Base-by-base conservation (phyloP, 2,797 vertebrate species). In the Acipenser oxyrinchus region DNA sequence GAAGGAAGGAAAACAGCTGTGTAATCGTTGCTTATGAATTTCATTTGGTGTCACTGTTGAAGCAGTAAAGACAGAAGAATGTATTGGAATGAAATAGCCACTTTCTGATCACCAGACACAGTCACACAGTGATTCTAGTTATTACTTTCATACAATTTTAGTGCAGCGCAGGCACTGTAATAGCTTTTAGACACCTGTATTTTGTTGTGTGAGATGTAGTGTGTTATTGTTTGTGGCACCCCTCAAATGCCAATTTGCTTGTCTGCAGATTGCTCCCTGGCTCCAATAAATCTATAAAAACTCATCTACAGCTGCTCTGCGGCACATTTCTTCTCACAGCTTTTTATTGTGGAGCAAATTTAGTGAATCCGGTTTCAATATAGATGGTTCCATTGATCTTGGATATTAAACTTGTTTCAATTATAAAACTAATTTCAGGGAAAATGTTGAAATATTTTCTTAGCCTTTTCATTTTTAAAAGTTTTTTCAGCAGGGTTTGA, bases 201-300 rank as follows among this genome's bases (percentile, higher is more conserved):
- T 6, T 74, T 79, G 71, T 62, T 63, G 66, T 70, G 72, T 66
- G 76, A 84, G 79, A 79, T 79, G 70, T 74, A 81, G 65, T 72
- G 77, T 71, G 66, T 84, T 86, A 86, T 84, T 88, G 77, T 81
- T 82, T 83, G 82, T 85, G 84, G 83, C 83, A 81, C 71, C 53
- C 76, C 75, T 83, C 80, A 83, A 86, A 83, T 79, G 79, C 78
- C 83, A 89, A 81, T 90, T 87, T 87, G 75, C 80, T 73, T 65
- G 73, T 72, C 76, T 71, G 63, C 73, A 80, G 82, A 86, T 86
- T 86, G 79, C 75, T 78, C 75, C 51, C 69, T 74, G 65, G 72
- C 72, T 50, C 72, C 48, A 79, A 81, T 79, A 87, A 83, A 84
- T 82, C 82, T 81, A 82, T 75, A 78, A 77, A 86, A 83, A 73